Evolutionary conservation across 2,797 vertebrate species (phyloP).

Genomic region (Neosilurus hyrtlii): DNA sequence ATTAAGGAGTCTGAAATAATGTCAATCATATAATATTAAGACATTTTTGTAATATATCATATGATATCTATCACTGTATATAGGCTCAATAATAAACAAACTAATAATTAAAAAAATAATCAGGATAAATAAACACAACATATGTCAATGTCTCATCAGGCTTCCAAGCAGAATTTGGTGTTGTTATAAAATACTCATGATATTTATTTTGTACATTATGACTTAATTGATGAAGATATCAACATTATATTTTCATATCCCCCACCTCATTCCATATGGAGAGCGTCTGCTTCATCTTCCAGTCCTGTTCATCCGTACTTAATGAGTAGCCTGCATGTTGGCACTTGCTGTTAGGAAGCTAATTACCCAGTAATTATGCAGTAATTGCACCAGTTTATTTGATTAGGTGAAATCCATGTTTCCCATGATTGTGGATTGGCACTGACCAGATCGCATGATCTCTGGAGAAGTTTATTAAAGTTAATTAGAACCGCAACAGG

Average conservation of each 20-base stretch:
- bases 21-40: not conserved
- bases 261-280: not conserved
- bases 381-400: constrained; percentile 37
- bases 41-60: not conserved
- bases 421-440: constrained; percentile 24
- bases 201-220: not conserved
- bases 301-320: not conserved
- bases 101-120: too few species aligned
- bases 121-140: not conserved
- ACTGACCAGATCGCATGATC: constrained; percentile 26
- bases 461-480: constrained; percentile 23
- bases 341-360: constrained; percentile 22
- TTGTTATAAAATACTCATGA: not conserved
- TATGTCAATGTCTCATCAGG: not conserved
- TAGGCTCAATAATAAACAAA: not conserved
- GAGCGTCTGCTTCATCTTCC: not conserved
- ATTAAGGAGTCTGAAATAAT: not conserved
- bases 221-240: not conserved
- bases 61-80: not conserved
- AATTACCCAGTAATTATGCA: constrained; percentile 37
- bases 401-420: constrained; percentile 40
- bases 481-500: constrained; percentile 2
- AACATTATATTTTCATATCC: not conserved
- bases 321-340: constrained; percentile 40
- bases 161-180: not conserved